phyloP scores from a whole-genome alignment of 2,888 invertebrate species.

The Epinotia demarniana region DNA sequence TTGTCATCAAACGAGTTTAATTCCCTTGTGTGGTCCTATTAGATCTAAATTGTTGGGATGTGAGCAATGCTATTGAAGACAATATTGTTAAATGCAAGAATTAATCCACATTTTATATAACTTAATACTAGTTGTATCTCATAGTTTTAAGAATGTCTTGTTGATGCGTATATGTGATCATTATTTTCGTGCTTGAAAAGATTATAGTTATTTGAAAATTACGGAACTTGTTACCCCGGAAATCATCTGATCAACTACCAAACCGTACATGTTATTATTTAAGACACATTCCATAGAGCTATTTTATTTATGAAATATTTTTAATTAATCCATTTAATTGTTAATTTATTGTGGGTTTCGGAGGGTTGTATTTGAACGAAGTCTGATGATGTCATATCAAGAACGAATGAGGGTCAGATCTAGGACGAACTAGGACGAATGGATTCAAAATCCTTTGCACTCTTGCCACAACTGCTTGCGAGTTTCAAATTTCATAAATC shows the following conservation, averaged over 20 bases:
- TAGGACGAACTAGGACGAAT: constrained; percentile 22
- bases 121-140: constrained; percentile 66
- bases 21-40: constrained; percentile 51
- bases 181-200: constrained; percentile 45
- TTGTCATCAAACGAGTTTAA: constrained; percentile 25
- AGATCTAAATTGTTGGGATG: constrained; percentile 62
- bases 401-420: constrained; percentile 55
- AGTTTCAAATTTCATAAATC: constrained; percentile 31
- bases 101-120: constrained; percentile 79
- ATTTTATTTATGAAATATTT: background rate
- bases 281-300: background rate
- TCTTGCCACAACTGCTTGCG: constrained; percentile 31
- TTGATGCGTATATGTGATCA: constrained; percentile 56
- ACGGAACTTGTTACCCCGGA: background rate
- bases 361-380: constrained; percentile 51
- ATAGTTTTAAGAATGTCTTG: constrained; percentile 69
- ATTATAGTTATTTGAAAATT: background rate
- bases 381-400: constrained; percentile 69
- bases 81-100: constrained; percentile 82
- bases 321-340: constrained; percentile 18
- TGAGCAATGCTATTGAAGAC: constrained; percentile 80
- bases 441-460: constrained; percentile 40
- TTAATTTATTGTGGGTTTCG: constrained; percentile 36
- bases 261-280: background rate
- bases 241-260: background rate